Evolutionary conservation across 1,140 invertebrate species (phyloP).

Genomic region (Drosophila truncata): DNA sequence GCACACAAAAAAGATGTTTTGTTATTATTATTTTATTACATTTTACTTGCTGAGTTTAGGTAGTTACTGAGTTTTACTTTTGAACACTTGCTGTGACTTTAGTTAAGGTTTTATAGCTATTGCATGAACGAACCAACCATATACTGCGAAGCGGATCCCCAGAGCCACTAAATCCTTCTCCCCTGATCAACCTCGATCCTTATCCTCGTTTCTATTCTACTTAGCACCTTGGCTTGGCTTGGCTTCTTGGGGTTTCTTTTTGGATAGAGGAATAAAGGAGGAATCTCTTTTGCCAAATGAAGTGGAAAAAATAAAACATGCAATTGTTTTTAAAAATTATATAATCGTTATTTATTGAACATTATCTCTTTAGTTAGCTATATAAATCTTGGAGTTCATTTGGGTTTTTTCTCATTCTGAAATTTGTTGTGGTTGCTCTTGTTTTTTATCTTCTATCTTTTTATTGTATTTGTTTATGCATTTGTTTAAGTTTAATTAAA

Average conservation of each 20-base stretch:
- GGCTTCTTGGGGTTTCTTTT: constrained; percentile 15
- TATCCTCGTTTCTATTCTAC: constrained; percentile 39
- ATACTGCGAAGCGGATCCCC: constrained; percentile 30
- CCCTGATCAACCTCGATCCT: constrained; percentile 3
- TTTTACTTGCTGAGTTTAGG: constrained; percentile 47
- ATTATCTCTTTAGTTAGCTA: constrained; percentile 38
- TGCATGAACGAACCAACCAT: constrained; percentile 35
- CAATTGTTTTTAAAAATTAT: constrained; percentile 58
- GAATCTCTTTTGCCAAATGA: constrained; percentile 4
- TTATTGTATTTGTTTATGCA: constrained; percentile 74
- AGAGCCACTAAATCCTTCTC: constrained; percentile 8
- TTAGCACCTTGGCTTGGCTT: constrained; percentile 68
- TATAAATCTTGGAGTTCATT: constrained; percentile 41
- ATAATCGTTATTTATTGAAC: constrained; percentile 62
- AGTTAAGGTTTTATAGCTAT: constrained; percentile 62
- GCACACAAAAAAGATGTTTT: constrained; percentile 37
- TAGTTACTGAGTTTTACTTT: constrained; percentile 62
- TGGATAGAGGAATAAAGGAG: constrained; percentile 2
- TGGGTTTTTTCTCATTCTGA: constrained; percentile 17
- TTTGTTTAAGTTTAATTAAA: constrained; percentile 72
- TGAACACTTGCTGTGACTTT: constrained; percentile 79
- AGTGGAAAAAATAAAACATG: constrained; percentile 37
- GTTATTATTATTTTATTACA: constrained; percentile 17
- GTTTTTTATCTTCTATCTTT: constrained; percentile 26
- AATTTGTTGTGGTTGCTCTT: constrained; percentile 35